Conservation (phyloP, 2,113 vertebrate species). For the Chloebia gouldiae region DNA sequence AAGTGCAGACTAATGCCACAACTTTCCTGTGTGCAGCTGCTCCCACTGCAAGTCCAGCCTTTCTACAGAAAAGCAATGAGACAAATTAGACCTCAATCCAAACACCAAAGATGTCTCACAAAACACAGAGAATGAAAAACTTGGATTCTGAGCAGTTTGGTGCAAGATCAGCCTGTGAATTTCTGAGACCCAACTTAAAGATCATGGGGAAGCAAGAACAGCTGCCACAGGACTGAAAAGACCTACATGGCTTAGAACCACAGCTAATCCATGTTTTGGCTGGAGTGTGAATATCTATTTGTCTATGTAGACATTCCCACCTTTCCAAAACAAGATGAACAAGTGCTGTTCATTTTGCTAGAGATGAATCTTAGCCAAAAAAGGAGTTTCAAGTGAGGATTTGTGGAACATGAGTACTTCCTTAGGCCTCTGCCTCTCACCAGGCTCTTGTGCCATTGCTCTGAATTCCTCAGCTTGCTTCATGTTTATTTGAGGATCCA, state of each 20-base stretch:
- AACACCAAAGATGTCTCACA: background rate
- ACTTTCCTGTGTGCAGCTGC: background rate
- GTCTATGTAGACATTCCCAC: background rate
- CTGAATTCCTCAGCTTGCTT: background rate
- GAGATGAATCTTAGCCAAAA: background rate
- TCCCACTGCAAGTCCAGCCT: background rate
- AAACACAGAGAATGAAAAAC: background rate
- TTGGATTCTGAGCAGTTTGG: background rate
- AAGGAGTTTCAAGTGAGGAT: background rate
- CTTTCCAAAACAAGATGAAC: background rate
- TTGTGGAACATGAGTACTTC: background rate
- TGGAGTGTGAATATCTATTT: background rate
- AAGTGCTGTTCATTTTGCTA: background rate
- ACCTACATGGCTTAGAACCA: background rate
- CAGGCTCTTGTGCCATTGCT: background rate
- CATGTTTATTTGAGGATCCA: background rate
- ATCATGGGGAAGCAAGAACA: background rate
- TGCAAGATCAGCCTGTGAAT: background rate
- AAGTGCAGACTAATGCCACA: background rate
- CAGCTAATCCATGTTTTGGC: background rate
- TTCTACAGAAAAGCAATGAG: background rate
- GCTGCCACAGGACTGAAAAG: background rate
- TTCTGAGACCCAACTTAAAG: background rate
- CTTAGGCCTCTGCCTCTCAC: background rate
- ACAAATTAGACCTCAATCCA: background rate